These are phyloP conservation scores for Periplaneta americana DNA, from an alignment of 1,140 invertebrate species.

Conservation along the genomic window DNA sequence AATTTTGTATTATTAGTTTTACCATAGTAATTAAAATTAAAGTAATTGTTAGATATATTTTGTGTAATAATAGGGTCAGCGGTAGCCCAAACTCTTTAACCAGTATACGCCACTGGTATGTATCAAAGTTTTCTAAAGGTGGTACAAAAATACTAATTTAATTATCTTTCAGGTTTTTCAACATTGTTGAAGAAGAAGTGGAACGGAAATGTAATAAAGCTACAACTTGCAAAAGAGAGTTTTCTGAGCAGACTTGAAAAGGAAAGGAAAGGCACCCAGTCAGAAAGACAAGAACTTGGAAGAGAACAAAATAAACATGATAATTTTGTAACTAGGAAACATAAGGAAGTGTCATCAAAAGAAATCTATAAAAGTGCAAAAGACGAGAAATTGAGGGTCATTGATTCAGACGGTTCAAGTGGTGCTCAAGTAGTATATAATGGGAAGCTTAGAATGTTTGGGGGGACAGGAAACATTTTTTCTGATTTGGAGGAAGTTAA, in stretches of 20 bases:
- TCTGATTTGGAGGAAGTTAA: not conserved
- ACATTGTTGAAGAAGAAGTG: not conserved
- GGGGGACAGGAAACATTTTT: not conserved
- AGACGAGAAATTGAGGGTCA: not conserved
- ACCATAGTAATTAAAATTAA: no score
- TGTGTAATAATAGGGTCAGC: no score
- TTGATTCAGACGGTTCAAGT: not conserved
- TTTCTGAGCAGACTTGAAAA: not conserved
- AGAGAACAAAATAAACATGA: no score
- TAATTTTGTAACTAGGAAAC: not conserved
- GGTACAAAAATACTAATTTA: not conserved
- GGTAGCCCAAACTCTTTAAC: no score
- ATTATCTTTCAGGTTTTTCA: not conserved
- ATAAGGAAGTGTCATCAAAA: not conserved
- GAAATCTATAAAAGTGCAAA: not conserved
- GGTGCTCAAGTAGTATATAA: not conserved
- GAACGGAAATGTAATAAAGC: not conserved
- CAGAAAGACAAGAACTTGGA: no score
- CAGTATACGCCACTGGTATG: no score
- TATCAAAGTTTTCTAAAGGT: no score
- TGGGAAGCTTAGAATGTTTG: not conserved
- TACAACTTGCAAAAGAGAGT: slow-evolving; percentile 5
- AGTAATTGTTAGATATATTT: no score
- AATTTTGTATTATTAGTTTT: no score
- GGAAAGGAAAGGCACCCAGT: not conserved